A percentile compares a stretch with the other conserved stretches of the same genome.
These are phyloP conservation scores for Tenthredo scrophulariae DNA, from an alignment of 2,888 invertebrate species.

Conservation along the genomic window DNA sequence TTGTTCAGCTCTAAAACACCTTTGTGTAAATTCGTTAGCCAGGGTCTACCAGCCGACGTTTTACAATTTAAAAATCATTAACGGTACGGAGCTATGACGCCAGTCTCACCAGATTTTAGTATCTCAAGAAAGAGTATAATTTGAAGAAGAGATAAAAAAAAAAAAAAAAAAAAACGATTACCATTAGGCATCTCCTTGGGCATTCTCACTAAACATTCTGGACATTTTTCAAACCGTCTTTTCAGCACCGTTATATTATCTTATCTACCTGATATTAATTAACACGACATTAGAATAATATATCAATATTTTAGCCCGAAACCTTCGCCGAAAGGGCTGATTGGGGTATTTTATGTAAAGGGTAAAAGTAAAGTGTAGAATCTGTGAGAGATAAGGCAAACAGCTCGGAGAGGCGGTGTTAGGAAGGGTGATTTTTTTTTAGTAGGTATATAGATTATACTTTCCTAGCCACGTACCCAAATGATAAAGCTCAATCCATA, in stretches of 20 bases:
- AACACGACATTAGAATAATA: conserved; percentile 50
- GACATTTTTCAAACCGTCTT: conserved; percentile 13
- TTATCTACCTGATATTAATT: conserved; percentile 33
- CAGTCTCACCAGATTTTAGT: background rate
- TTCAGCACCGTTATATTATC: background rate
- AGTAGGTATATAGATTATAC: background rate
- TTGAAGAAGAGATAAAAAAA: background rate
- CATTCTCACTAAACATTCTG: background rate
- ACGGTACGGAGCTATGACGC: background rate
- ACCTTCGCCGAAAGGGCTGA: conserved; percentile 34
- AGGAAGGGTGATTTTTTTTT: background rate
- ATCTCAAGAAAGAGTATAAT: background rate
- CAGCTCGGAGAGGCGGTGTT: background rate
- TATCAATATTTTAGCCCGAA: conserved; percentile 25
- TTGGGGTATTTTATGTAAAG: conserved; percentile 24
- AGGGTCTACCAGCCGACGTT: background rate
- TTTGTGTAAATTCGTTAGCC: conserved; percentile 49
- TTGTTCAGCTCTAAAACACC: conserved; percentile 36
- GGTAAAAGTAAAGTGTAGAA: conserved; percentile 33
- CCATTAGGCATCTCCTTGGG: background rate
- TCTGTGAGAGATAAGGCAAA: conserved; percentile 27
- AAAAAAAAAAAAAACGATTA: background rate
- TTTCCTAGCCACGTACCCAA: background rate
- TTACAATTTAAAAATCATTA: conserved; percentile 29
- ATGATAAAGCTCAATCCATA: conserved; percentile 22